These are phyloP conservation scores for Oegoconia quadripuncta DNA, from an alignment of 2,888 invertebrate species.

Conservation along the genomic window DNA sequence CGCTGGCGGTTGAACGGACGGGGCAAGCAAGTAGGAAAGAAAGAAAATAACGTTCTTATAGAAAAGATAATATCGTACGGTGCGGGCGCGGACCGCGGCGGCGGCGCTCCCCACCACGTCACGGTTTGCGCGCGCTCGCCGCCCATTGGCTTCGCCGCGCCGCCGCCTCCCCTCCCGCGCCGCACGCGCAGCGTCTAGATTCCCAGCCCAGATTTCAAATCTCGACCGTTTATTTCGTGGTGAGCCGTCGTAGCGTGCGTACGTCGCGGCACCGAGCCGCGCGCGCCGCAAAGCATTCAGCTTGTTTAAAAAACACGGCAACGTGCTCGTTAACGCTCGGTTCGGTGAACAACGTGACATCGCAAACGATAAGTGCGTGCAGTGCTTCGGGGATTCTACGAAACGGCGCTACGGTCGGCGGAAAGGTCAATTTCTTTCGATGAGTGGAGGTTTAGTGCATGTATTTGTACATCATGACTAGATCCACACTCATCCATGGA, in stretches of 20 bases:
- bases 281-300: conserved; percentile 32
- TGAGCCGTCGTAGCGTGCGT: conserved; percentile 61
- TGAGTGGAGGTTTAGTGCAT: conserved; percentile 88
- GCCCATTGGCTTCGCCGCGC: conserved; percentile 47
- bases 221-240: conserved; percentile 78
- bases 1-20: conserved; percentile 71
- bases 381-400: conserved; percentile 46
- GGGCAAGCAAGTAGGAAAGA: conserved; percentile 59
- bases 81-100: conserved; percentile 31
- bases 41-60: conserved; percentile 72
- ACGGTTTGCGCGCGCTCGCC: conserved; percentile 57
- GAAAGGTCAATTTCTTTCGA: conserved; percentile 81
- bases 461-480: conserved; percentile 84
- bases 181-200: conserved; percentile 73
- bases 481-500: conserved; percentile 90
- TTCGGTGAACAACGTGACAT: conserved; percentile 71
- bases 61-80: conserved; percentile 68
- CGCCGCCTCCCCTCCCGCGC: conserved; percentile 42
- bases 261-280: conserved; percentile 38
- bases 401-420: conserved; percentile 27
- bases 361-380: conserved; percentile 70
- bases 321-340: conserved; percentile 63
- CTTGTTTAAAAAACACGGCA: conserved; percentile 53
- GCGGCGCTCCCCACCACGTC: conserved; percentile 54
- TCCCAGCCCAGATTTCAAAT: conserved; percentile 76